phyloP scores from a whole-genome alignment of 2,113 vertebrate species.

The Panurus biarmicus region DNA sequence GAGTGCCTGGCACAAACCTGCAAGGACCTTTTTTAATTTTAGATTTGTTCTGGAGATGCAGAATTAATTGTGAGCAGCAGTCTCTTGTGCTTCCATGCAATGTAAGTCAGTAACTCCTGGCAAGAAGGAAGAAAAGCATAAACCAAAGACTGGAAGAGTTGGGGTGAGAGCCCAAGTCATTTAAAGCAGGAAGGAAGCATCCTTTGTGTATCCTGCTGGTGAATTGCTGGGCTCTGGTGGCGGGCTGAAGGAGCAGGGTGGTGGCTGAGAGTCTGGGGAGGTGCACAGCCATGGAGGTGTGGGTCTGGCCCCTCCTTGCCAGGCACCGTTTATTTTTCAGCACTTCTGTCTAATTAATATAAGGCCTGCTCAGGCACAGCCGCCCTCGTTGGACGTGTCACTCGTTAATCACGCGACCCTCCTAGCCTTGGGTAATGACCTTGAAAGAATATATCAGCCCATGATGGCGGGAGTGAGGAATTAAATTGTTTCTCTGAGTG shows the following conservation, averaged over 20 bases:
- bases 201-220: neutral
- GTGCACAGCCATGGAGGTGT: neutral
- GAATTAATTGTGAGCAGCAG: neutral
- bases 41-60: neutral
- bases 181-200: neutral
- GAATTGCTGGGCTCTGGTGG: conserved; percentile 2
- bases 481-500: conserved; percentile 99
- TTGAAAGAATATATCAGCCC: conserved; percentile 99
- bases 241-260: conserved; percentile 8
- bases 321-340: conserved; percentile 79
- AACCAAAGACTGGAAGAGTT: conserved; percentile 17
- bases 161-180: neutral
- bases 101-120: conserved; percentile 29
- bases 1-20: neutral
- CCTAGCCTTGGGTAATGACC: conserved; percentile 99
- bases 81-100: neutral
- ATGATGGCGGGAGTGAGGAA: conserved; percentile 96
- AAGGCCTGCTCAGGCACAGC: conserved; percentile 86
- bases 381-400: conserved; percentile 92
- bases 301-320: conserved; percentile 72
- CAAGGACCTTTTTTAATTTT: neutral
- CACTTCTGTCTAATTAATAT: conserved; percentile 93
- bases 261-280: conserved; percentile 1
- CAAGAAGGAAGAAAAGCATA: conserved; percentile 31
- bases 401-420: conserved; percentile 99